Evolutionary conservation across 2,888 invertebrate genomes (phyloP).

Genomic region (Lepidocyrtinus sp.): DNA sequence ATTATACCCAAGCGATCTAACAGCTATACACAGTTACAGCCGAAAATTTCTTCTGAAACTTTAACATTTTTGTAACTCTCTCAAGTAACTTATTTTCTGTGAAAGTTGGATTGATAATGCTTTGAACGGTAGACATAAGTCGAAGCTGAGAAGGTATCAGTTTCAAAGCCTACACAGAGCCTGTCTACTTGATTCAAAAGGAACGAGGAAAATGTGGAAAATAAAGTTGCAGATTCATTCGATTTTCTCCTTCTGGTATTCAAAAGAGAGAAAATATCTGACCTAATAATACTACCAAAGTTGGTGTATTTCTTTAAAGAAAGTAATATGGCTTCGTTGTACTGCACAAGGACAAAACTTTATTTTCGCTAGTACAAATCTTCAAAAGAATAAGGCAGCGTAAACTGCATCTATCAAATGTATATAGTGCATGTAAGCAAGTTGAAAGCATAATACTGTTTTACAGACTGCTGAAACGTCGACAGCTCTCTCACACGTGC

Average conservation of each 20-base stretch:
- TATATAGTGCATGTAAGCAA: constrained; percentile 48
- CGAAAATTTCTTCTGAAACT: background rate
- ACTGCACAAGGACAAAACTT: background rate
- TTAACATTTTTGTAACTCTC: background rate
- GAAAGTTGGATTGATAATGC: background rate
- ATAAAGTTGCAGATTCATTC: background rate
- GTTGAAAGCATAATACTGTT: constrained; percentile 44
- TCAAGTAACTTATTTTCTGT: background rate
- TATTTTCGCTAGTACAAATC: background rate
- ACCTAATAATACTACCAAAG: constrained; percentile 31
- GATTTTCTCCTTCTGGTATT: background rate
- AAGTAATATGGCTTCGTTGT: background rate
- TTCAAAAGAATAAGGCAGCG: background rate
- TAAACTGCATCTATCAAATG: constrained; percentile 50
- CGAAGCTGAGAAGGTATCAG: background rate
- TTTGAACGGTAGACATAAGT: no score
- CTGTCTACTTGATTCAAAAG: background rate
- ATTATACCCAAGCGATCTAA: background rate
- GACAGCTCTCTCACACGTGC: constrained; percentile 56
- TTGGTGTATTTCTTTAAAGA: background rate
- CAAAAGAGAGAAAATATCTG: constrained; percentile 16
- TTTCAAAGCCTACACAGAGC: background rate
- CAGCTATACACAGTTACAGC: background rate
- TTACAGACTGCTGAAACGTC: constrained; percentile 56
- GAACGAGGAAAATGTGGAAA: background rate